Base-by-base conservation (phyloP, 1,140 invertebrate species). In the Solen grandis region DNA sequence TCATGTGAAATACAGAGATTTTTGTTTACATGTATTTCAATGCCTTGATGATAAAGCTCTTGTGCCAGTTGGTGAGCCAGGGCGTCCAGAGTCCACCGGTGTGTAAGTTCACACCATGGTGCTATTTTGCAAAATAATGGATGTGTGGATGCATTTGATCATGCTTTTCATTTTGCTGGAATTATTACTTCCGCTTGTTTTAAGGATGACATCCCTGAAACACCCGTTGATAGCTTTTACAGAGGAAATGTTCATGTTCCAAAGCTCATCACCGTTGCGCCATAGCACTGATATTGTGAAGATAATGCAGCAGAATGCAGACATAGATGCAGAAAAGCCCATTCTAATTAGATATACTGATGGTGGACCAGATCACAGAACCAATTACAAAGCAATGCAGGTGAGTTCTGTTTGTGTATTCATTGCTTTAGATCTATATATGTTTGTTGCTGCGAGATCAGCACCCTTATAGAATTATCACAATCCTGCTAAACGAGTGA, bases 281-380 rank as follows among this genome's bases (percentile, higher is more conserved):
- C 85, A 86, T 73, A 59, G 46, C 29, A 59, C 77, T 27, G 84
- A 83, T 59, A 25, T 57, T 5, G 14, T 69, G n/a, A 62, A 46
- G 54, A 62, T 84, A n/a, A 35, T 84, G 19, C 41, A 72, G 25
- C 29, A 74, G 8, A 66, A 74, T 8, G 4, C 25, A 16, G 25
- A 80, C 19, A 16, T 81, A n/a, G 25, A 81, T 66, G 38, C 41
- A 13, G 19, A 27, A 65, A 22, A 50, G 27, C 80, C 75, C 27
- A 68, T 84, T 38, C 50, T 85, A 14, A 35, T 83, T 19, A 25
- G 70, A 19, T 85, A 72, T 41, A 81, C 81, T 22, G 84, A 86
- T 81, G 85, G 84, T 50, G 85, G 85, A 2, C 80, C 83, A 35
- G 83, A 86, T 36, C 85, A 86, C 46, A 62, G 85, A 57, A 62